phyloP scores from a whole-genome alignment of 2,888 invertebrate species.

The Isotomurus palustris region DNA sequence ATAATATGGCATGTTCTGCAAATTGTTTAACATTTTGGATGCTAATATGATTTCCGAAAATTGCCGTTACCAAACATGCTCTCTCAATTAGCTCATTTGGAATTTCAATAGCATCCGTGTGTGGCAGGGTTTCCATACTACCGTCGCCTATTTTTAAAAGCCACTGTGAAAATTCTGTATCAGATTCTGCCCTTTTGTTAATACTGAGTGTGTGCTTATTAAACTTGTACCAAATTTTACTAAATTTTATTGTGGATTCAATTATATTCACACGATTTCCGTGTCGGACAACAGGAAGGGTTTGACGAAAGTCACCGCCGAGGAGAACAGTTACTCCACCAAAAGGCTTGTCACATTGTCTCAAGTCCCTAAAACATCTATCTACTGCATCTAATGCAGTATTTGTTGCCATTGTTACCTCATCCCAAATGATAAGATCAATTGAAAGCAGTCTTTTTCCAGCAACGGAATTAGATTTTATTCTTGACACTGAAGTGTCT shows the following conservation, averaged over 20 bases:
- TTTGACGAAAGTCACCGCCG: constrained; percentile 20
- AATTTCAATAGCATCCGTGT: constrained; percentile 25
- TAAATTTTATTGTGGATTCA: constrained; percentile 12
- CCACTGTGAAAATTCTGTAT: constrained; percentile 28
- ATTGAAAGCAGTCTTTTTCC: constrained; percentile 25
- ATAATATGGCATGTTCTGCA: constrained; percentile 22
- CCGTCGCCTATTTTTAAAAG: constrained; percentile 29
- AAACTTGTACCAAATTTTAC: constrained; percentile 14
- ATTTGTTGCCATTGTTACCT: constrained; percentile 45
- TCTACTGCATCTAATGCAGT: constrained; percentile 42
- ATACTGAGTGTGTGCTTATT: constrained; percentile 4
- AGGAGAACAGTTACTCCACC: constrained; percentile 27
- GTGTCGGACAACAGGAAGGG: constrained; percentile 20
- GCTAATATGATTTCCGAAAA: constrained; percentile 16
- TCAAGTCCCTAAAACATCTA: constrained; percentile 38
- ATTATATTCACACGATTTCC: constrained; percentile 21
- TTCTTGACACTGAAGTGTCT: constrained; percentile 33
- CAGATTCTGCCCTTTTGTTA: constrained; percentile 24
- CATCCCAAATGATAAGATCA: constrained; percentile 46
- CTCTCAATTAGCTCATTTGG: constrained; percentile 4
- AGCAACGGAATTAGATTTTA: constrained; percentile 15
- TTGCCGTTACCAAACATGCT: constrained; percentile 10
- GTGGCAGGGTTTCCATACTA: not conserved
- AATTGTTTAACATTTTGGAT: constrained; percentile 1
- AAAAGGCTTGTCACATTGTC: constrained; percentile 20